Base-by-base conservation (phyloP, 2,797 vertebrate species). In the Borostomias antarcticus region DNA sequence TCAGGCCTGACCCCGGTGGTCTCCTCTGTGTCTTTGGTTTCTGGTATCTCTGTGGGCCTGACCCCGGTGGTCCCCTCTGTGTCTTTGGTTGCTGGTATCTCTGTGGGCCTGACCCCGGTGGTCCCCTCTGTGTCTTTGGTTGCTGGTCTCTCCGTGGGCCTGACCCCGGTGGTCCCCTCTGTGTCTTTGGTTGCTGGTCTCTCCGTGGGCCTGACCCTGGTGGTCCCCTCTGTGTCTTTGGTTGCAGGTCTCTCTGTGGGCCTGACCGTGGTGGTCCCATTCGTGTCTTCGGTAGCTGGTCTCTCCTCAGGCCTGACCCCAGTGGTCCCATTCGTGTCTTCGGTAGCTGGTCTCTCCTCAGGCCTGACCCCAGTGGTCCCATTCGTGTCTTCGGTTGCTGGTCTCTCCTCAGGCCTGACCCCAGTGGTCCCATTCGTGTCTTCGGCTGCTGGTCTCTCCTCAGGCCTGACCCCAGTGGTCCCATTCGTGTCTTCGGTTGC, bases 11-110 rank as follows among this genome's bases (percentile, higher is more conserved):
- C n/a, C n/a, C 66, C 23, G 45, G 63, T 66, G 66, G 65, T 73
- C 77, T 69, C 73, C 73, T 63, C 67, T 2, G 75, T 76, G 1
- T 78, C 70, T 58, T 66, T 35, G 13, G 9, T 23, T 9, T 37
- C 21, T 47, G 75, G 5, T 26, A 77, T 78, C 64, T 83, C 79
- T 48, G 67, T 83, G 21, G 10, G 40, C 2, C 79, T 83, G 61
- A n/a, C n/a, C n/a, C 66, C 23, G 45, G 63, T 66, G 66, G 65
- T 73, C 77, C 69, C 73, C 73, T 63, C 67, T 2, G 75, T 76
- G 1, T 78, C 70, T 58, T 66, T 35, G 13, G 9, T 23, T 9
- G 43, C 21, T 47, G 75, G 5, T 26, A 77, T 78, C 64, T 83
- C 79, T 48, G 67, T 83, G 21, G 68, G 23, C 64, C 63, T 78